Evolutionary conservation across 2,113 vertebrate species (phyloP), one percentile per base, ranked within the genome.

Genomic region (Rhadina sibilatrix): DNA sequence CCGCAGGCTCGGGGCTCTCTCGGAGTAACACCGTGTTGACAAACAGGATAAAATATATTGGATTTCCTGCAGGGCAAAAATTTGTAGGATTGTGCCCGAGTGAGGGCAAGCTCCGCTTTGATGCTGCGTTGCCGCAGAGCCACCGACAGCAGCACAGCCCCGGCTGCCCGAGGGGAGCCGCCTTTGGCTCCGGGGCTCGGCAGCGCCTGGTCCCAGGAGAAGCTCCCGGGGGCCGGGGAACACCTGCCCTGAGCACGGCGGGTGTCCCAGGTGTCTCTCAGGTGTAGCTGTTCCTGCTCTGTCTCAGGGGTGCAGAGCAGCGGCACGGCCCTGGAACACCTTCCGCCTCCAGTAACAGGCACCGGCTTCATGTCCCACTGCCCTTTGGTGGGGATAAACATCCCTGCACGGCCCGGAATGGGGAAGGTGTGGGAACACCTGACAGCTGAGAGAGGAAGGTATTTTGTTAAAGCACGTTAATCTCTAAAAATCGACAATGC

Each of bases 21-120:
- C 63, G 9, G 84, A 95, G 88, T 52, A 70, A 91, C 89, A 93
- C 75, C 9, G 4, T 96, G 92, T 92, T 94, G 96, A 95, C 90
- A 96, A 96, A 97, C 80, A 89, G 60, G 71, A 93, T 69, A 85
- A 93, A 95, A 89, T 88, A 81, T 14, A 78, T 28, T 64, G 47
- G 68, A 88, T 93, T 95, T 96, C 86, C 76, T 74, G 56, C 59
- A 33, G 85, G 56, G 88, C 27, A 44, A 81, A 83, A 83, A 68
- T 44, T 18, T 30, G 72, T 83, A 83, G 64, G 66, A 49, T 14
- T 66, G 66, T 65, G 75, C 38, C 35, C 59, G 12, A 1, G 11
- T 2, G 63, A 77, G 70, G 50, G 35, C 42, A 21, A 65, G 33
- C 44, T 49, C n/a, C 46, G 8, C 80, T 94, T 80, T 56, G 79